phyloP scores from a whole-genome alignment of 2,888 invertebrate genomes.

The Melangyna quadrimaculata region DNA sequence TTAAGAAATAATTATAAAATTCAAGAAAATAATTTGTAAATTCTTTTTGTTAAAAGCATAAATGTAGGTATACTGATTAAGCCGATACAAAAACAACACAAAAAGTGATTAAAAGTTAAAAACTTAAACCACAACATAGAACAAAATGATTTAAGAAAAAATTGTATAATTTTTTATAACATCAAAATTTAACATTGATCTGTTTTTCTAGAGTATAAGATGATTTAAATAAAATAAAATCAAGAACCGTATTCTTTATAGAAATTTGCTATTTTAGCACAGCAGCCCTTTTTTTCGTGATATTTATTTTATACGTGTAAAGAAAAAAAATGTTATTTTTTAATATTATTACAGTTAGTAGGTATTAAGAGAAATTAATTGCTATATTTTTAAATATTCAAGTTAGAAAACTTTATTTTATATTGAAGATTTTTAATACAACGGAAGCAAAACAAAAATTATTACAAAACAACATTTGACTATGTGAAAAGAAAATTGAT shows the following conservation, averaged over 20 bases:
- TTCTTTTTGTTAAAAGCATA: background rate
- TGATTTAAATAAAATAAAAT: background rate
- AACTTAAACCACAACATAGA: constrained; percentile 41
- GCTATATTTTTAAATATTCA: constrained; percentile 26
- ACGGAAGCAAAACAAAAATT: background rate
- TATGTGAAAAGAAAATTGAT: background rate
- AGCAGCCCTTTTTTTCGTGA: constrained; percentile 60
- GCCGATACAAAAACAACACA: constrained; percentile 13
- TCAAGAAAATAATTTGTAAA: background rate
- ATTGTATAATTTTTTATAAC: background rate
- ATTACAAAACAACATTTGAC: background rate
- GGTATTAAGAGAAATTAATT: constrained; percentile 5
- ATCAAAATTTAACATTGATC: background rate
- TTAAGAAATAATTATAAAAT: background rate
- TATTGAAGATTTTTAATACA: background rate
- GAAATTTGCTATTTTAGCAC: constrained; percentile 34
- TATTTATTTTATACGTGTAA: constrained; percentile 49
- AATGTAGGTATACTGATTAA: background rate
- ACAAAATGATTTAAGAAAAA: background rate
- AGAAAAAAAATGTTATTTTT: background rate
- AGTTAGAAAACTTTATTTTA: background rate
- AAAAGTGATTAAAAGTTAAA: constrained; percentile 65
- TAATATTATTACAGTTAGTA: no score
- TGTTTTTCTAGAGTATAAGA: background rate
- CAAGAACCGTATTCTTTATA: background rate